These are phyloP conservation scores for Australoheros scitulus DNA, from an alignment of 2,113 vertebrate species.

Conservation along the genomic window DNA sequence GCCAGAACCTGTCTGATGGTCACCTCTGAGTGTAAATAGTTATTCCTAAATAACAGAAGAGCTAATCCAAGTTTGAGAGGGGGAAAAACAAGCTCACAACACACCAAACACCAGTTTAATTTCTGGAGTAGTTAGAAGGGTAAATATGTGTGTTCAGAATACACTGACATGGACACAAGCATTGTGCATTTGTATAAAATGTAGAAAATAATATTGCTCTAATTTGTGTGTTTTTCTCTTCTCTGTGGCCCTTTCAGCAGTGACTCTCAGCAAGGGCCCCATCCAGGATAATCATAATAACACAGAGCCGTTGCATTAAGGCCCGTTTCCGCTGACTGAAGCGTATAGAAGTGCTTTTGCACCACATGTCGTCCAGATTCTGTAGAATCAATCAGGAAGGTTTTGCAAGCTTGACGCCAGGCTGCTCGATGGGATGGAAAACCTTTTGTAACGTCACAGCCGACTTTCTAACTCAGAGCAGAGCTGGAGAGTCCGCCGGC, in stretches of 20 bases:
- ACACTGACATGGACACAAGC: neutral
- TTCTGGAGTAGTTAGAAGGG: neutral
- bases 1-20: constrained; percentile 67
- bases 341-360: constrained; percentile 54
- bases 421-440: constrained; percentile 50
- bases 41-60: constrained; percentile 68
- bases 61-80: constrained; percentile 28
- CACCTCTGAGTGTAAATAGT: constrained; percentile 71
- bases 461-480: constrained; percentile 33
- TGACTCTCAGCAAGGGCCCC: neutral
- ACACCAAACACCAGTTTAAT: neutral
- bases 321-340: constrained; percentile 52
- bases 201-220: neutral
- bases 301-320: constrained; percentile 52
- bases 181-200: neutral
- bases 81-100: constrained; percentile 53
- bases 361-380: constrained; percentile 33
- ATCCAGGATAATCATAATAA: constrained; percentile 18
- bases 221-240: neutral
- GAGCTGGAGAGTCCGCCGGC: constrained; percentile 35
- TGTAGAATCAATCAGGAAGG: constrained; percentile 70
- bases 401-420: constrained; percentile 43
- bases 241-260: neutral
- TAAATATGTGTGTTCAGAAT: neutral
- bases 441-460: constrained; percentile 35